Evolutionary conservation across 2,113 vertebrate species (phyloP).

Genomic region (rat (Rattus norvegicus)): GRCr8 NC_086039.1:107742501-107743000

Average conservation of each 20-base stretch:
- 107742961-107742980: background rate
- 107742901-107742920: background rate
- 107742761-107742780: background rate
- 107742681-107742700: background rate
- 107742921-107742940: background rate
- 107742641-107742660: background rate
- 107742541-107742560: background rate
- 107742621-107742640: background rate
- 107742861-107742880: background rate
- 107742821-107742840: background rate
- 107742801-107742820: background rate
- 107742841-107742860: background rate
- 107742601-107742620: conserved; percentile 12
- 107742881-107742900: background rate
- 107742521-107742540: background rate
- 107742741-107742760: background rate
- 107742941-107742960: background rate
- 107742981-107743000: background rate
- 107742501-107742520: background rate
- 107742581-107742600: background rate
- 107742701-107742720: background rate
- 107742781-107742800: background rate
- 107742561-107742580: background rate
- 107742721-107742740: background rate
- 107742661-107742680: background rate